Evolutionary conservation across 2,888 invertebrate genomes (phyloP).

Genomic region (Sesamia inferens): DNA sequence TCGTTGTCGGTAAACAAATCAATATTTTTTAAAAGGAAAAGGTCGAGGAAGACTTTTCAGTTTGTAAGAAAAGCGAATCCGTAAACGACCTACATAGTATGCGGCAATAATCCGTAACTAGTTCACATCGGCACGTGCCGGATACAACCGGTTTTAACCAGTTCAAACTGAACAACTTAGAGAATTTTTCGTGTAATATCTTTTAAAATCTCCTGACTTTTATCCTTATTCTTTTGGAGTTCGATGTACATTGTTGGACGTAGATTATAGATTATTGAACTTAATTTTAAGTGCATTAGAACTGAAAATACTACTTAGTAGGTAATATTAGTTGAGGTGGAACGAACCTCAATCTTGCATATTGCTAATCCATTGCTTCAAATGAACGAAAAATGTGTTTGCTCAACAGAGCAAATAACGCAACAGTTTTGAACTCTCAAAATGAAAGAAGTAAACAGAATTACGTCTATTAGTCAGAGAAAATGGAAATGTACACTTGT

Average conservation of each 20-base stretch:
- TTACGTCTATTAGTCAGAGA: background rate
- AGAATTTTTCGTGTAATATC: constrained; percentile 27
- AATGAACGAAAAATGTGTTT: too few relatives aligned
- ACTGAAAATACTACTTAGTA: background rate
- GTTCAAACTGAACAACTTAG: constrained; percentile 34
- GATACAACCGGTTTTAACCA: constrained; percentile 40
- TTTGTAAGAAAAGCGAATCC: constrained; percentile 40
- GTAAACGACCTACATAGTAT: constrained; percentile 34
- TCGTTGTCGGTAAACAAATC: constrained; percentile 34
- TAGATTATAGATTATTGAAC: background rate
- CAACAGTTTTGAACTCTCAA: background rate
- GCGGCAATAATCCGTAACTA: constrained; percentile 61
- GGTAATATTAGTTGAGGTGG: background rate
- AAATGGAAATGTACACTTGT: background rate
- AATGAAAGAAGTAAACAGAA: background rate
- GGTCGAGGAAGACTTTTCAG: constrained; percentile 16
- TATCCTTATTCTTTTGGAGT: background rate
- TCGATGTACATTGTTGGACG: background rate
- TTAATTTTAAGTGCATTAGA: background rate
- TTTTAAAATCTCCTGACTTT: constrained; percentile 19
- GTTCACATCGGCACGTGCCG: constrained; percentile 57
- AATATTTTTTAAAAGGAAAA: constrained; percentile 45
- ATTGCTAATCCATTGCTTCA: too few relatives aligned
- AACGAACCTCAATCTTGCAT: too few relatives aligned
- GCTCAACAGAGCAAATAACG: too few relatives aligned